Percentiles rank a stretch among this genome's conserved stretches.
phyloP scores from a whole-genome alignment of 1,140 invertebrate genomes.

The Cardiocondyla obscurior region DNA sequence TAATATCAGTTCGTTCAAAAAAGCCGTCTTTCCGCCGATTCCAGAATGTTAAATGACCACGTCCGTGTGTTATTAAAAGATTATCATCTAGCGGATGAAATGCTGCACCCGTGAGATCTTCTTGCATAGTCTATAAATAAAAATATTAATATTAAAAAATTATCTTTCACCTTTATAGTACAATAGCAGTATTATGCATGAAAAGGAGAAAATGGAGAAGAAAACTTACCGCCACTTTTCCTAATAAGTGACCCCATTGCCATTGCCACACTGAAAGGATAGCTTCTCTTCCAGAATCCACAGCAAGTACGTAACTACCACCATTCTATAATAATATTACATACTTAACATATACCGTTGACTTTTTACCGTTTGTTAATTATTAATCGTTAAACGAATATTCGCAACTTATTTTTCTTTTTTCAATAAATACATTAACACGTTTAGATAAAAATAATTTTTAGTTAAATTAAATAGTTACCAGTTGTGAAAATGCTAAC shows the following conservation, averaged over 20 bases:
- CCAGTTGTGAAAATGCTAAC: conserved; percentile 94
- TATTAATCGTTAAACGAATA: neutral
- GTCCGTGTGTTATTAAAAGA: conserved; percentile 95
- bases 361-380: neutral
- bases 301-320: conserved; percentile 93
- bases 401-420: neutral
- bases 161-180: neutral
- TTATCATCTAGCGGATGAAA: conserved; percentile 97
- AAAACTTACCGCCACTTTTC: conserved; percentile 94
- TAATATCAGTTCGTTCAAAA: conserved; percentile 94
- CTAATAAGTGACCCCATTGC: conserved; percentile 94
- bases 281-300: conserved; percentile 93
- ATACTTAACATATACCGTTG: neutral
- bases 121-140: conserved; percentile 90
- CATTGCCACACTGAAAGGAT: conserved; percentile 95
- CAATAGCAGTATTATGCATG: neutral
- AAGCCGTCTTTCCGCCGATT: conserved; percentile 94
- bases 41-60: conserved; percentile 97
- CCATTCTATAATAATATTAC: conserved; percentile 87
- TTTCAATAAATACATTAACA: neutral
- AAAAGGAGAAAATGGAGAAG: neutral
- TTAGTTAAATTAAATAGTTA: conserved; percentile 76
- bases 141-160: neutral
- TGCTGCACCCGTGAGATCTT: conserved; percentile 94
- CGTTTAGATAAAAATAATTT: neutral